These are phyloP conservation scores for Notechis scutatus DNA, from an alignment of 2,113 vertebrate genomes.

Conservation along the genomic window DNA sequence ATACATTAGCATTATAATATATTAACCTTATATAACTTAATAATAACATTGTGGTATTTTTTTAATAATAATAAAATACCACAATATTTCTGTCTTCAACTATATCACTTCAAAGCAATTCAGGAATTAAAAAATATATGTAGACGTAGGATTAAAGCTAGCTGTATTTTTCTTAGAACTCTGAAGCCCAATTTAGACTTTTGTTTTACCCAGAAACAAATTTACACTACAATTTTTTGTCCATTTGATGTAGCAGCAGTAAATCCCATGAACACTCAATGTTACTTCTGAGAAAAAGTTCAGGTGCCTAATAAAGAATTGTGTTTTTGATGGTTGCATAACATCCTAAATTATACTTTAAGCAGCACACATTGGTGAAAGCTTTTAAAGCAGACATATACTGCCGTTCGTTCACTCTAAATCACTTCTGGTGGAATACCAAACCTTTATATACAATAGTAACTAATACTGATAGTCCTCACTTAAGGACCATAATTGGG, in stretches of 20 bases:
- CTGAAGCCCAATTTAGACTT: not conserved
- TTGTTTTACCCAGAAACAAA: not conserved
- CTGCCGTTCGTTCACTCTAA: not conserved
- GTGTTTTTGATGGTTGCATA: not conserved
- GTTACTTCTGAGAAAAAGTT: not conserved
- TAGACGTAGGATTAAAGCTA: not conserved
- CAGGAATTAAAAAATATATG: not conserved
- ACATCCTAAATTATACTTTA: not conserved
- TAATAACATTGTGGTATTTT: not conserved
- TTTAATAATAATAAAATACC: not conserved
- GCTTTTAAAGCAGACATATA: not conserved
- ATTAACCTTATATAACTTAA: not conserved
- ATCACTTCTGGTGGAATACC: not conserved
- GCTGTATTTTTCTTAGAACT: not conserved
- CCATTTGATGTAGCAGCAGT: not conserved
- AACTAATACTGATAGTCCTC: not conserved
- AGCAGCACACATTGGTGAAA: not conserved
- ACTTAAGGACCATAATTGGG: not conserved
- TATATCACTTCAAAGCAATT: not conserved
- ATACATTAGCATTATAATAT: not conserved
- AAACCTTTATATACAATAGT: not conserved
- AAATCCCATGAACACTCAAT: not conserved
- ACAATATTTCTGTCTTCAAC: not conserved
- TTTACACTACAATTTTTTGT: not conserved
- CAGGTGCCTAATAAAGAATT: not conserved